Base-by-base conservation (phyloP, 2,888 invertebrate genomes). In the Parnassius orleans region DNA sequence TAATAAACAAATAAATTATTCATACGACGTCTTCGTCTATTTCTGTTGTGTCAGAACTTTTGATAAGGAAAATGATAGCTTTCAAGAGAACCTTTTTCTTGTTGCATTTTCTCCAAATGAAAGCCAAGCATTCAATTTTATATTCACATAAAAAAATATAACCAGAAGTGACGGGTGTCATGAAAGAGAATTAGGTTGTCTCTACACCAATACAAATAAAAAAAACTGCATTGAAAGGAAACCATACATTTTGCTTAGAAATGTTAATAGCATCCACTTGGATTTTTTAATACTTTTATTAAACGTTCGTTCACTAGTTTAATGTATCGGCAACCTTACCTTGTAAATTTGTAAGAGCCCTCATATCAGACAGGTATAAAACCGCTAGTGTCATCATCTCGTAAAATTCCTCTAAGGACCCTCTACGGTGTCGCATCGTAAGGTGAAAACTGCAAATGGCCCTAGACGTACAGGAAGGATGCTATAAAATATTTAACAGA, bases 1-100 rank as follows among this genome's bases (percentile, higher is more conserved):
- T 83, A 81, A 82, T 81, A 83, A 78, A 73, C 63, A 77, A 76
- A 83, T 83, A 83, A 82, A 80, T 83, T 81, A 86, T 87, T 86
- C 83, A 84, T 84, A 71, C 71, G 69, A 73, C 78, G 76, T 76
- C 72, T 9, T 72, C 70, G 70, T 74, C 73, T 79, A 79, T 77
- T 74, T 74, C 66, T 68, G 69, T 75, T 70, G 72, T 76, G 76
- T 72, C 74, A 72, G 80, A 78, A 81, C 77, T 83, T 83, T 82
- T 82, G 76, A 79, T 76, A 78, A 75, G 74, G 74, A 73, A 70
- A 71, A 68, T 71, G 79, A 80, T 77, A 73, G 72, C 73, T 73
- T 76, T 68, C 60, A 66, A 66, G 71, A 72, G 69, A 69, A 52
- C 12, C n/a, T 55, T 69, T 68, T 70, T 68, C 64, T 69, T 68